Conservation (phyloP, 2,797 vertebrate genomes). For the Pantherophis vulpinus region DNA sequence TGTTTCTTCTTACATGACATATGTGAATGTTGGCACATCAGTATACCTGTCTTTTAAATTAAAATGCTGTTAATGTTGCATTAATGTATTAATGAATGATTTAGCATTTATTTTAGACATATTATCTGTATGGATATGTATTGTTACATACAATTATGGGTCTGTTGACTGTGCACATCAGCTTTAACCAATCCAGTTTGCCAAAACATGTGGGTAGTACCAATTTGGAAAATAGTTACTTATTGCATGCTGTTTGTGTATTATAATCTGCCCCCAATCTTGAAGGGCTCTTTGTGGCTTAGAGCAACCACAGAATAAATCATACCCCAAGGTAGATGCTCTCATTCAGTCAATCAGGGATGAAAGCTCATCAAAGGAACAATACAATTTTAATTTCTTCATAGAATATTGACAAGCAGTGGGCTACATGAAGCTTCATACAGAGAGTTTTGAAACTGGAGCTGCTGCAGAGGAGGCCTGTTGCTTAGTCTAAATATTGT, state of each 20-base stretch:
- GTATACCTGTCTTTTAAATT: background rate
- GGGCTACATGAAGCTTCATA: background rate
- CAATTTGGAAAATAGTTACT: background rate
- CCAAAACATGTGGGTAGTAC: background rate
- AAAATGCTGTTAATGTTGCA: background rate
- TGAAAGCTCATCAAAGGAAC: background rate
- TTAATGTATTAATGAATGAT: background rate
- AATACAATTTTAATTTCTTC: background rate
- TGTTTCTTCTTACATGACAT: conserved; percentile 23
- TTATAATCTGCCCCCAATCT: background rate
- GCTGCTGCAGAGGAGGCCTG: background rate
- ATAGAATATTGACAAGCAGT: background rate
- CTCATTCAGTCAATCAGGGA: background rate
- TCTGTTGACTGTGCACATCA: background rate
- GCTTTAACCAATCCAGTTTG: background rate
- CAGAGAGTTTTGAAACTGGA: background rate
- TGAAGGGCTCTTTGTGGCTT: background rate
- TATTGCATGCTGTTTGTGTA: background rate
- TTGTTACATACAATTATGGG: background rate
- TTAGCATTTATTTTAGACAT: background rate
- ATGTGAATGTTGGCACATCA: conserved; percentile 2
- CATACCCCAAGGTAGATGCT: background rate
- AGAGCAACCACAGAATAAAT: background rate
- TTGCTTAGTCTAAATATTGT: background rate
- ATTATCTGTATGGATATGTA: background rate